Evolutionary conservation across 2,113 vertebrate genomes (phyloP), one percentile per base, ranked within the genome.

Genomic region (Struthidea cinerea): DNA sequence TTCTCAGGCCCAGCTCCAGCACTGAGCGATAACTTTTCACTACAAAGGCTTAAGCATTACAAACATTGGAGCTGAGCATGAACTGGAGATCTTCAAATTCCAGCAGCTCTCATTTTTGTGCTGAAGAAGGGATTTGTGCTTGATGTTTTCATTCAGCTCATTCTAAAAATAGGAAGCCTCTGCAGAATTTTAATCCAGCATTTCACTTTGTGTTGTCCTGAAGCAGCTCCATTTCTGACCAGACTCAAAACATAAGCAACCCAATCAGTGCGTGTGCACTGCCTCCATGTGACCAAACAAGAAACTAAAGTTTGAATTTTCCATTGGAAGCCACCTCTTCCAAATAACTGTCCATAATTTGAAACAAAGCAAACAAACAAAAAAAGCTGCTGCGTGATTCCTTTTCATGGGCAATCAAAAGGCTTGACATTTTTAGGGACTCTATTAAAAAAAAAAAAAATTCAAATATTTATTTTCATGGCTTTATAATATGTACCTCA

Each of bases 271-370:
- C 0, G 1, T 52, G 44, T 1, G 17, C 71, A 78, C 85, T 93
- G 93, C 91, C 93, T 96, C 93, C 71, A 0, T 84, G 96, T 90
- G 93, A 90, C 71, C 56, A 71, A 86, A 84, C 3, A 13, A 56
- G 39, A 77, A 91, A 88, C 9, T 87, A 33, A 77, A 65, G 7
- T 30, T 49, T 59, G 46, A 69, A 35, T 73, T 76, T 87, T 30
- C 46, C 27, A 6, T 30, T 49, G 13, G 19, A 35, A 69, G 18
- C 17, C 27, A 21, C 33, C 13, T 9, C 9, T 81, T 91, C 44
- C 37, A 61, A 76, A 39, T 28, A 65, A 61, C 23, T 42, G 11
- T 15, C 18, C 16, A 7, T 28, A 82, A 60, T 79, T 37, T 37
- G 18, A 84, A 93, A 69, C 4, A 41, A 81, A 91, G 65, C 4